These are phyloP conservation scores for Cisticola juncidis DNA, from an alignment of 2,113 vertebrate species.

Conservation along the genomic window DNA sequence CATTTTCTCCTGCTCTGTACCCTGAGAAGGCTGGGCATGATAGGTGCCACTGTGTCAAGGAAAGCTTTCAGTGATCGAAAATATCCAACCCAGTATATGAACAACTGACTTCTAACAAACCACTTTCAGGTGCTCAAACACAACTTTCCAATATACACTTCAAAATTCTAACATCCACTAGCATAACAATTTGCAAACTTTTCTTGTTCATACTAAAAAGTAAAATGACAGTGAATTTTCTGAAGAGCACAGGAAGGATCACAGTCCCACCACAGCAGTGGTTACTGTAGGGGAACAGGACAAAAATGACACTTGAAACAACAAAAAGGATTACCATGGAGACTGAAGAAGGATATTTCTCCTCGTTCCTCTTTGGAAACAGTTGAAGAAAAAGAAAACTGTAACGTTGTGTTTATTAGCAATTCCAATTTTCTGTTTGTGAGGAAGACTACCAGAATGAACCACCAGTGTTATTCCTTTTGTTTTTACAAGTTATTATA, in stretches of 20 bases:
- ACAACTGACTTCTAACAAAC: background rate
- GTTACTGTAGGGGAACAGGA: slow-evolving; percentile 8
- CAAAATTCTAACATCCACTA: background rate
- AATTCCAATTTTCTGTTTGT: background rate
- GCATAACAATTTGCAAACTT: background rate
- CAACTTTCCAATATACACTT: background rate
- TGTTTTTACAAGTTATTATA: background rate
- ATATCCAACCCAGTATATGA: background rate
- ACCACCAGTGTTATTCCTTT: background rate
- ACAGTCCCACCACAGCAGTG: slow-evolving; percentile 32
- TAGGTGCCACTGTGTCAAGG: slow-evolving; percentile 90
- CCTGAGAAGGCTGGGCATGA: slow-evolving; percentile 92
- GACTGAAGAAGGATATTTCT: background rate
- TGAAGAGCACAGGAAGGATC: slow-evolving; percentile 32
- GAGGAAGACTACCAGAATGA: background rate
- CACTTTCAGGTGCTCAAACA: background rate
- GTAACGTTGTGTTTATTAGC: background rate
- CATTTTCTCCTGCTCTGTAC: slow-evolving; percentile 93
- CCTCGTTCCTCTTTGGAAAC: background rate
- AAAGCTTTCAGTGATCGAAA: slow-evolving; percentile 27
- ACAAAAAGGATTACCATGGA: background rate
- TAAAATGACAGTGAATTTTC: background rate
- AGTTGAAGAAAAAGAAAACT: background rate
- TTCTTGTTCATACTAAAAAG: background rate
- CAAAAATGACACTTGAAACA: background rate